Conservation (phyloP, 2,888 invertebrate genomes). For the Balanococcus diminutus region DNA sequence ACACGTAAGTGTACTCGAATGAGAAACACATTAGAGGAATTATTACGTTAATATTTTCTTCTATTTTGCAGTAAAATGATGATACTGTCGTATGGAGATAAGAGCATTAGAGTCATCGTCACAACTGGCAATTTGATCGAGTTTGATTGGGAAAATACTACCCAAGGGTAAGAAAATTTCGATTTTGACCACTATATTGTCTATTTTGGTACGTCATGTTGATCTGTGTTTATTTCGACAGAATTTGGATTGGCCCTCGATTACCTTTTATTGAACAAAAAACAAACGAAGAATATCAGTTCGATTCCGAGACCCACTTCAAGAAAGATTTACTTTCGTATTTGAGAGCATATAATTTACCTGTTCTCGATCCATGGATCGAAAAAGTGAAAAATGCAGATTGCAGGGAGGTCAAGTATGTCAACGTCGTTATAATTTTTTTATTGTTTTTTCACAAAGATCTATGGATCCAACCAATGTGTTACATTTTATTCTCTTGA, state of each 20-base stretch:
- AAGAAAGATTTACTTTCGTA: conserved; percentile 79
- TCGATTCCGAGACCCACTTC: conserved; percentile 85
- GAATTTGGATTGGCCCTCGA: conserved; percentile 86
- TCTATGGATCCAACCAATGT: no score
- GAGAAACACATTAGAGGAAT: background rate
- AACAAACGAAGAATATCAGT: conserved; percentile 65
- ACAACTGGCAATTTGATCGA: conserved; percentile 91
- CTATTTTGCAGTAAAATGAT: conserved; percentile 77
- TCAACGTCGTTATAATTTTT: background rate
- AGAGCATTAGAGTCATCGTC: conserved; percentile 81
- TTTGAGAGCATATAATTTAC: conserved; percentile 73
- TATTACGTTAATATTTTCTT: background rate
- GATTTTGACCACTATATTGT: no score
- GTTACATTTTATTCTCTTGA: no score
- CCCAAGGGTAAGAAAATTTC: conserved; percentile 74
- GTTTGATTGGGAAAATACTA: conserved; percentile 92
- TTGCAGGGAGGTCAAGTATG: conserved; percentile 63
- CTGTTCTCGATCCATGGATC: conserved; percentile 74
- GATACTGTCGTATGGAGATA: conserved; percentile 80
- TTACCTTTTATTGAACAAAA: conserved; percentile 66
- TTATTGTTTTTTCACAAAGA: background rate
- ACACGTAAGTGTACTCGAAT: conserved; percentile 72
- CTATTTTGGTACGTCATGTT: no score
- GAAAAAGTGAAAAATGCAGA: conserved; percentile 77
- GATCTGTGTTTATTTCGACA: conserved; percentile 60